Base-by-base conservation (phyloP, 2,113 vertebrate species). In the Pimephales promelas region DNA sequence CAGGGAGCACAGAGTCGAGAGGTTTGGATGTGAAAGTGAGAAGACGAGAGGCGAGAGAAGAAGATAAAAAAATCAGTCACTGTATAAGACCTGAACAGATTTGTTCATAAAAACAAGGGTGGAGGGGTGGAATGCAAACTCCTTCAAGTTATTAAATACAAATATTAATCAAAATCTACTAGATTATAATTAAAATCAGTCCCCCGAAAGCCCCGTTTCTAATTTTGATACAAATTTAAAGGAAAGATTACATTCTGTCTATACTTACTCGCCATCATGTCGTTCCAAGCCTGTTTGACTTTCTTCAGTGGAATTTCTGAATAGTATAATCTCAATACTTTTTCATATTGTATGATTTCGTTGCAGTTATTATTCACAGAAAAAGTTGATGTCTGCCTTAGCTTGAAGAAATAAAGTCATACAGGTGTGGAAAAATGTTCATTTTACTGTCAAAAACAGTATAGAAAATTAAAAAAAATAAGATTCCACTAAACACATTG, bases 1-100 rank as follows among this genome's bases (percentile, higher is more conserved):
- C 86, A 88, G 88, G 90, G 90, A 90, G 90, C 84, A 89, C 86
- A 87, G 89, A 91, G 89, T 90, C 92, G 88, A 93, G 90, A 91
- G 89, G 74, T 76, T 57, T 85, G 89, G 88, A 76, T 84, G 82
- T 82, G 47, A 59, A 88, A 81, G 77, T 87, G 73, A 78, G 81
- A 86, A 88, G 31, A 16, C n/a, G 40, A 72, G 8, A 36, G 26
- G 28, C n/a, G 14, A 56, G 43, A 59, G 26, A 47, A n/a, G 20
- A 40, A 3, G 22, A 59, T 7, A 3, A 62, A 61, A 31, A 82
- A 3, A 78, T 9, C 40, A 10, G 40, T 40, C n/a, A 45, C 20
- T 26, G 1, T 26, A 66, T 22, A 70, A 54, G 28, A 11, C 57
- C 10, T 22, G 3, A 81, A 64, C 18, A 5, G 20, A 75, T 56